Conservation (phyloP, 2,888 invertebrate genomes). For the Leptinotarsa haldemani region DNA sequence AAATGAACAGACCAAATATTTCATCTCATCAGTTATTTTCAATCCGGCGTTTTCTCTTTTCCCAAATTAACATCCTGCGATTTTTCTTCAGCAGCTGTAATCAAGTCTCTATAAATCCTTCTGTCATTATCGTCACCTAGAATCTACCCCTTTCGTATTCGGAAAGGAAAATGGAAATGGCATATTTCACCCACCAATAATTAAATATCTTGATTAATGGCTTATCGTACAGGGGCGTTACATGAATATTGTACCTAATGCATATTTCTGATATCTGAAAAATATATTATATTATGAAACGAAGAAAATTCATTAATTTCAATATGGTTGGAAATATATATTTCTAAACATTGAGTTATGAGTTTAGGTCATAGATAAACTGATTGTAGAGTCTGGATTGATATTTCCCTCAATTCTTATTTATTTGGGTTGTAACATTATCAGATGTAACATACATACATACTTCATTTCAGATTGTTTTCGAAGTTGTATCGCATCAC, state of each 20-base stretch:
- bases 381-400: too few relatives aligned
- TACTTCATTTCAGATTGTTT: too few relatives aligned
- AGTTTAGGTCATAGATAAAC: too few relatives aligned
- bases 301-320: too few relatives aligned
- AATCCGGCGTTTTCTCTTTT: background rate
- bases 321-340: too few relatives aligned
- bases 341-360: too few relatives aligned
- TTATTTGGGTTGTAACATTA: too few relatives aligned
- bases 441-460: too few relatives aligned
- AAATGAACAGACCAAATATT: background rate
- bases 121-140: constrained; percentile 51
- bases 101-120: constrained; percentile 44
- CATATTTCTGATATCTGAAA: background rate
- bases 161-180: constrained; percentile 54
- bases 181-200: constrained; percentile 60
- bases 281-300: background rate
- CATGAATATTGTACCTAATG: background rate
- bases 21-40: background rate
- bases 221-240: constrained; percentile 43
- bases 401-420: too few relatives aligned
- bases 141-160: constrained; percentile 53
- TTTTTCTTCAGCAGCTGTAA: constrained; percentile 29
- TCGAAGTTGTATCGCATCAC: too few relatives aligned
- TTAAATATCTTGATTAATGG: constrained; percentile 61
- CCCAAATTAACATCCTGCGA: constrained; percentile 7